Percentiles rank a stretch among this genome's conserved stretches.
Evolutionary conservation across 2,888 invertebrate genomes (phyloP).

Genomic region (Ectemnius lituratus): DNA sequence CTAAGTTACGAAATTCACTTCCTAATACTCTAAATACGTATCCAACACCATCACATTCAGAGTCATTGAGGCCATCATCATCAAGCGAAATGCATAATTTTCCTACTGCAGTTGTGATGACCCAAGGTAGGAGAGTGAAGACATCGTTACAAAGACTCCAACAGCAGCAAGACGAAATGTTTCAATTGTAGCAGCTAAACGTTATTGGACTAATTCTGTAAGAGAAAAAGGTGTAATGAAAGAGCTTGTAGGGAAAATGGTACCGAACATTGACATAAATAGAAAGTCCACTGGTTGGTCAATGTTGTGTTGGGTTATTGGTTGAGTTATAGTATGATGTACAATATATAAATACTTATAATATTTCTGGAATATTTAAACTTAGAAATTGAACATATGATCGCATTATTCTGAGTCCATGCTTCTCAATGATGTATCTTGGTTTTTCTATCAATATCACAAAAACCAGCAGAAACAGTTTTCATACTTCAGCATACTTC

Average conservation of each 20-base stretch:
- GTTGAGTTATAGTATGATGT: slow-evolving; percentile 45
- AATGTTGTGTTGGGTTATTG: slow-evolving; percentile 39
- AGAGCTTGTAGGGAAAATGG: slow-evolving; percentile 50
- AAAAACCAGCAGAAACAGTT: slow-evolving; percentile 44
- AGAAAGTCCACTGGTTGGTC: slow-evolving; percentile 23
- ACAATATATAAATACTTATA: slow-evolving; percentile 36
- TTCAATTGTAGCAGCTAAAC: slow-evolving; percentile 88
- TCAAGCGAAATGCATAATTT: slow-evolving; percentile 79
- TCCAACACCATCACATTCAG: slow-evolving; percentile 76
- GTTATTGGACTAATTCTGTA: slow-evolving; percentile 34
- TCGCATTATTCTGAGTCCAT: slow-evolving; percentile 23
- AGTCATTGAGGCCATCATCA: slow-evolving; percentile 78
- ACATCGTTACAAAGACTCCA: slow-evolving; percentile 90
- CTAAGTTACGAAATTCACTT: slow-evolving; percentile 80
- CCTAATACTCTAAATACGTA: slow-evolving; percentile 76
- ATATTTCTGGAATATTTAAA: slow-evolving; percentile 19
- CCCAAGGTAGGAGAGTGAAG: slow-evolving; percentile 89
- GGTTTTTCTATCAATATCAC: slow-evolving; percentile 36
- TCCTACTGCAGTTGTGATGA: slow-evolving; percentile 83
- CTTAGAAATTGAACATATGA: slow-evolving; percentile 7
- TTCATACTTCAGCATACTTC: slow-evolving; percentile 44
- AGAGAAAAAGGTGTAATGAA: slow-evolving; percentile 50
- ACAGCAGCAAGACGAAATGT: slow-evolving; percentile 92
- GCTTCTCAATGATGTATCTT: slow-evolving; percentile 21
- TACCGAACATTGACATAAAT: slow-evolving; percentile 45